Evolutionary conservation across 2,888 invertebrate species (phyloP).

Genomic region (Helobdella robusta): DNA sequence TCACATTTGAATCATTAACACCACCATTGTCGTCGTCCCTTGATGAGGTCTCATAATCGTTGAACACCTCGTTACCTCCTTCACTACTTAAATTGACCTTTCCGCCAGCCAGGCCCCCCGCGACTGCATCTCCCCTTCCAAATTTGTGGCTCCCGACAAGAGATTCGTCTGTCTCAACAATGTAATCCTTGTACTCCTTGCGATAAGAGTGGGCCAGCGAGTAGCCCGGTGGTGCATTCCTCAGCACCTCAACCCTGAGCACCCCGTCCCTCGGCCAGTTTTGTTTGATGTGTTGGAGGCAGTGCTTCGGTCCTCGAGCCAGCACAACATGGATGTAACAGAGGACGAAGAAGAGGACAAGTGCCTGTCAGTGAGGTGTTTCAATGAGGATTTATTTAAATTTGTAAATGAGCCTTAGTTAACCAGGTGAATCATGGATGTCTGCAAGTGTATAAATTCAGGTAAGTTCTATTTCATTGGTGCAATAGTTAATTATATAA

Average conservation of each 20-base stretch:
- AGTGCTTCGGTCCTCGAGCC: constrained; percentile 81
- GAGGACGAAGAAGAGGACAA: constrained; percentile 76
- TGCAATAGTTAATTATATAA: no score
- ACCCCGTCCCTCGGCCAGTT: constrained; percentile 93
- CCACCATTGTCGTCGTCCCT: neutral
- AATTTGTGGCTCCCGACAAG: neutral
- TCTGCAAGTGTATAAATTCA: no score
- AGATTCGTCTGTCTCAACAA: constrained; percentile 20
- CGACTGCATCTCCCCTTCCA: neutral
- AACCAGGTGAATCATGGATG: no score
- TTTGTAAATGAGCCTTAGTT: no score
- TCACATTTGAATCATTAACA: neutral
- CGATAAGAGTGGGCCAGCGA: constrained; percentile 72
- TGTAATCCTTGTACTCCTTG: constrained; percentile 49
- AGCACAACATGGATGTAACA: constrained; percentile 91
- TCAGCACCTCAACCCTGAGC: constrained; percentile 72
- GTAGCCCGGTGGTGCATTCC: constrained; percentile 58
- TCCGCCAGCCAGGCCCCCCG: no score
- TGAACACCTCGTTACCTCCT: neutral
- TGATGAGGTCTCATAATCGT: neutral
- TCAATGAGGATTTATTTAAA: no score
- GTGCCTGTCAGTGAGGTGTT: constrained; percentile 61
- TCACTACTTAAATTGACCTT: no score
- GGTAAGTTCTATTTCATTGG: no score
- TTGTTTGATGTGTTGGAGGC: constrained; percentile 68